phyloP scores from a whole-genome alignment of 2,888 invertebrate genomes.

The Dolomedes plantarius region DNA sequence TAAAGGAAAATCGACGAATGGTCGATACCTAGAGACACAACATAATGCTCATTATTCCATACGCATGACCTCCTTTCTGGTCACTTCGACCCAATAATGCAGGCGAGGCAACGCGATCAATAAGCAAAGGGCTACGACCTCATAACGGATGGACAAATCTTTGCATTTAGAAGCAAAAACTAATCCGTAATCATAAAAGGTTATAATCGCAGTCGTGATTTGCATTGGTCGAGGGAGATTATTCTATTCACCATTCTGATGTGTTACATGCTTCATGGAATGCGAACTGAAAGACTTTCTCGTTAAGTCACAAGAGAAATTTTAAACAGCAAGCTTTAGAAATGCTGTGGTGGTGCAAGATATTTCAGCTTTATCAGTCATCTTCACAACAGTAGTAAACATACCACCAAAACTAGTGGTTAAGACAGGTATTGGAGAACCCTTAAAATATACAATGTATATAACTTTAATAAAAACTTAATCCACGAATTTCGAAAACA shows the following conservation, averaged over 20 bases:
- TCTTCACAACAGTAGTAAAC: too few species aligned
- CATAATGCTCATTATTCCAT: background rate
- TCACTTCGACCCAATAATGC: background rate
- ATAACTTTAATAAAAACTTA: too few species aligned
- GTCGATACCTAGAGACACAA: background rate
- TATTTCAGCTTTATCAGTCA: too few species aligned
- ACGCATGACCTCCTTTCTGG: constrained; percentile 3
- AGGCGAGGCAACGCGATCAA: background rate
- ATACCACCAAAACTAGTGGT: too few species aligned
- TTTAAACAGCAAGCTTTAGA: too few species aligned
- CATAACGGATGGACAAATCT: background rate
- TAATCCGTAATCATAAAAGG: background rate
- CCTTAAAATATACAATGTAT: too few species aligned
- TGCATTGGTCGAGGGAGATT: background rate
- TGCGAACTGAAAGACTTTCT: background rate
- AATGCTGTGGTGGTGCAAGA: too few species aligned
- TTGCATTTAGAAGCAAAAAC: background rate
- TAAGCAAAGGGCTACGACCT: constrained; percentile 9
- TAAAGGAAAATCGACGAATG: background rate
- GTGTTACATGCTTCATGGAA: background rate
- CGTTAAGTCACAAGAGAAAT: too few species aligned
- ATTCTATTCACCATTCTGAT: background rate
- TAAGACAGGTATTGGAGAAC: too few species aligned
- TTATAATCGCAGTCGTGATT: background rate
- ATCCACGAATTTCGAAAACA: too few species aligned